Evolutionary conservation across 2,113 vertebrate species (phyloP).

Genomic region (Phasianus colchicus): DNA sequence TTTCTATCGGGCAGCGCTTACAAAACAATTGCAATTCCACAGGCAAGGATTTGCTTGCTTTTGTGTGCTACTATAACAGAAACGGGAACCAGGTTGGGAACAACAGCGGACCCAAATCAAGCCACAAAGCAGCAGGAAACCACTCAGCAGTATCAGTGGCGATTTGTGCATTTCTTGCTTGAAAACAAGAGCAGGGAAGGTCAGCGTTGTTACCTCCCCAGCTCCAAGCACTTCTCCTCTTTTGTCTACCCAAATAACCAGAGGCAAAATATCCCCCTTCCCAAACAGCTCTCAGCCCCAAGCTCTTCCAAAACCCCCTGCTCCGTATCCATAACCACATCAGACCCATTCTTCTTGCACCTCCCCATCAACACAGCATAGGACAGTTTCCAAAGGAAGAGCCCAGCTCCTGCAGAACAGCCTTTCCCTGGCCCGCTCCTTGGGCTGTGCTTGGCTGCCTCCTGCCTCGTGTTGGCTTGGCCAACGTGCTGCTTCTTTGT

Average conservation of each 20-base stretch:
- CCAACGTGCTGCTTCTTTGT: not conserved
- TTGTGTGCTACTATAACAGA: not conserved
- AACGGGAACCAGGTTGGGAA: not conserved
- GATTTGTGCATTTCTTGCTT: conserved; percentile 52
- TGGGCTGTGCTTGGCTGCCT: not conserved
- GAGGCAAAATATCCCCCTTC: not conserved
- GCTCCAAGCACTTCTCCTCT: not conserved
- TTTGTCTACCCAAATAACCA: not conserved
- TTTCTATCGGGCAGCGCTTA: fast-evolving
- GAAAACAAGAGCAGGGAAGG: conserved; percentile 55
- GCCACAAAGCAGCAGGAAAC: conserved; percentile 62
- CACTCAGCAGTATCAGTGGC: conserved; percentile 53
- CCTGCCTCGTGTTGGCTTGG: not conserved
- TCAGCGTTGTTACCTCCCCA: not conserved
- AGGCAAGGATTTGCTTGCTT: not conserved
- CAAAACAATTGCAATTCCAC: fast-evolving
- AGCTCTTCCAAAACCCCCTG: not conserved
- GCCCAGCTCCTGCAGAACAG: not conserved
- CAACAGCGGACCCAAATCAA: conserved; percentile 28
- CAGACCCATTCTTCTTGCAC: not conserved
- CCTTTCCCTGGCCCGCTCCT: not conserved
- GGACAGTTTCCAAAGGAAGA: not conserved
- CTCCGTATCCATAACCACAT: not conserved
- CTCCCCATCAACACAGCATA: not conserved
- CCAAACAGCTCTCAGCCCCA: not conserved